Evolutionary conservation across 2,113 vertebrate species (phyloP).

Genomic region (Anhinga rufa): DNA sequence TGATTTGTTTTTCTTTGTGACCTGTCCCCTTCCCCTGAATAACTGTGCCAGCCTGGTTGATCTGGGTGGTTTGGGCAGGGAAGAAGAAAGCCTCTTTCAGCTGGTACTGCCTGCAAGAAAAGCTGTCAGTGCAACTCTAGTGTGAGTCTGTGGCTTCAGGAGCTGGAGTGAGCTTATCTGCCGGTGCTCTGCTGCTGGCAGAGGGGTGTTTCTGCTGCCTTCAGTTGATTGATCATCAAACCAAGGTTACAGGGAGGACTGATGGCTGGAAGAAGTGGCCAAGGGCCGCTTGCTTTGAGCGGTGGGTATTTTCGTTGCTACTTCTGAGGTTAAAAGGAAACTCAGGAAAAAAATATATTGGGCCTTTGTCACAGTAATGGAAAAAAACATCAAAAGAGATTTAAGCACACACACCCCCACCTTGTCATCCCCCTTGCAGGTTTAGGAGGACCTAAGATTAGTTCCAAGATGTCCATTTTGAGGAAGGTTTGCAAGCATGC

Average conservation of each 20-base stretch:
- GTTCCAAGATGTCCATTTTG: background rate
- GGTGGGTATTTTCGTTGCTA: background rate
- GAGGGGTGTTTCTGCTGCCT: background rate
- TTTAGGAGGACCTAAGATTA: background rate
- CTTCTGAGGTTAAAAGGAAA: background rate
- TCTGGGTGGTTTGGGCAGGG: background rate
- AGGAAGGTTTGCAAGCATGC: background rate
- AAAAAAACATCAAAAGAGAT: background rate
- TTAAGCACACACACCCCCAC: background rate
- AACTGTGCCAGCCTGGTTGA: background rate
- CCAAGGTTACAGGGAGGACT: background rate
- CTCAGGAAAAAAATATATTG: background rate
- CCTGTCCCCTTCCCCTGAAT: background rate
- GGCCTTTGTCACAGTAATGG: background rate
- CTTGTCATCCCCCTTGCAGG: background rate
- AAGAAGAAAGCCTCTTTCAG: background rate
- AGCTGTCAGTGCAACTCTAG: background rate
- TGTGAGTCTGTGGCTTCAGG: background rate
- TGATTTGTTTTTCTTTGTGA: background rate
- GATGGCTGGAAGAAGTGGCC: background rate
- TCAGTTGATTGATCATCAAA: background rate
- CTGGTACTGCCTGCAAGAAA: background rate
- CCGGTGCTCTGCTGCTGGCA: background rate
- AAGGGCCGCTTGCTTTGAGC: background rate
- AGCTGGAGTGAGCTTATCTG: background rate